Percentiles rank a stretch among this genome's conserved stretches.
Evolutionary conservation across 2,797 vertebrate genomes (phyloP).

Genomic region (Neomorphus geoffroyi): DNA sequence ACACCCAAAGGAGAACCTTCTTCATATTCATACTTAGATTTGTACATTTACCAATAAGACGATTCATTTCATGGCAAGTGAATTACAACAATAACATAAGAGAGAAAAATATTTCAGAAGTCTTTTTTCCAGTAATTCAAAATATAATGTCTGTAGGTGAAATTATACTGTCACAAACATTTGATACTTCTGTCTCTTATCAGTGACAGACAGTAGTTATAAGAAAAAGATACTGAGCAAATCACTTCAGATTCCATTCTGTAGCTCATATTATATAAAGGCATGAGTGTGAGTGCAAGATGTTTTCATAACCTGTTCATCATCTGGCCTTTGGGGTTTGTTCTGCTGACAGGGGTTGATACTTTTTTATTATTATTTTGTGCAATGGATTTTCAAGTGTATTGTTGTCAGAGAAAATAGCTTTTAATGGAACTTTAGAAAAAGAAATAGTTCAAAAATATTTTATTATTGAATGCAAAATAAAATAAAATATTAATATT

Average conservation of each 20-base stretch:
- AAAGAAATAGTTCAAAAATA: neutral
- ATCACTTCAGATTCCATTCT: conserved; percentile 27
- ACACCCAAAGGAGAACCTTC: conserved; percentile 10
- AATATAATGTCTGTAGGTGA: conserved; percentile 50
- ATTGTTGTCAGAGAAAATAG: neutral
- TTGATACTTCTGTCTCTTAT: conserved; percentile 31
- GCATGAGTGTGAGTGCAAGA: neutral
- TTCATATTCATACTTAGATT: conserved; percentile 14
- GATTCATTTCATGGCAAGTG: conserved; percentile 25
- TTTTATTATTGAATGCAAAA: conserved; percentile 5
- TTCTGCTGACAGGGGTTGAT: conserved; percentile 22
- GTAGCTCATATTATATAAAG: conserved; percentile 31
- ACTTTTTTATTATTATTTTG: conserved; percentile 40
- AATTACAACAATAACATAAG: neutral
- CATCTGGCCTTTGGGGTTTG: conserved; percentile 11
- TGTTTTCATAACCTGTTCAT: conserved; percentile 51
- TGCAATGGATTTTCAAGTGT: neutral
- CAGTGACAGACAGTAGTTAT: neutral
- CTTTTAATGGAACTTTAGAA: neutral
- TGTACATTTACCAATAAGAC: conserved; percentile 3
- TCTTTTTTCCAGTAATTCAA: neutral
- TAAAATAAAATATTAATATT: neutral
- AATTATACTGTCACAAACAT: conserved; percentile 41
- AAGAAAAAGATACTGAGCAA: conserved; percentile 14
- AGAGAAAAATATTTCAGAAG: neutral